These are phyloP conservation scores for Drosophila subquinaria DNA, from an alignment of 2,888 invertebrate genomes.

Conservation along the genomic window DNA sequence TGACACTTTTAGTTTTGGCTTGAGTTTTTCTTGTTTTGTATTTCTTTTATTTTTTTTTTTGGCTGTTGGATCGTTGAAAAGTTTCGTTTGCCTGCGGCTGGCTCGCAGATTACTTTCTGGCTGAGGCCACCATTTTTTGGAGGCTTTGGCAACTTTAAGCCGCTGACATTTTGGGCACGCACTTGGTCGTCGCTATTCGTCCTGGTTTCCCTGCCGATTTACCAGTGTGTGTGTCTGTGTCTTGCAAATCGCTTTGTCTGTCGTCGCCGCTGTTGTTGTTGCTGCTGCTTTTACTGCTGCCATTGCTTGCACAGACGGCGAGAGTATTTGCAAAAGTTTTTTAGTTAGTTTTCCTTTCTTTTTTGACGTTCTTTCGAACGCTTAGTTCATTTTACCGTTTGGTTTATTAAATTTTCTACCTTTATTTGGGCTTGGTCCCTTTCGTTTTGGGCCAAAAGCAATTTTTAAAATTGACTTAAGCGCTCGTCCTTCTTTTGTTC, in stretches of 20 bases:
- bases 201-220: constrained; percentile 19
- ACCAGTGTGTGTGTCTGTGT: constrained; percentile 18
- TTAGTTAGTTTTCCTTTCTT: constrained; percentile 30
- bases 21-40: constrained; percentile 43
- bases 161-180: constrained; percentile 79
- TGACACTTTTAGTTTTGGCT: constrained; percentile 75
- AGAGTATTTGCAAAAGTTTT: constrained; percentile 49
- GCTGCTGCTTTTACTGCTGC: constrained; percentile 6
- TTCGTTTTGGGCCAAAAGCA: constrained; percentile 55
- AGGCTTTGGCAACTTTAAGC: constrained; percentile 71
- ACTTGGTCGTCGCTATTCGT: constrained; percentile 41
- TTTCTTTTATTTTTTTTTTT: constrained; percentile 17
- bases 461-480: constrained; percentile 77
- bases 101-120: constrained; percentile 73
- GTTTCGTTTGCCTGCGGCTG: constrained; percentile 71
- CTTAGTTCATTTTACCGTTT: constrained; percentile 68
- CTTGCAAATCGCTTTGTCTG: constrained; percentile 62
- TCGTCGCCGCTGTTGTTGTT: constrained; percentile 25
- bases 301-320: constrained; percentile 19
- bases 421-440: constrained; percentile 47
- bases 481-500: constrained; percentile 48
- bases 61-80: constrained; percentile 45
- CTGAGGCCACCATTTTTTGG: constrained; percentile 44
- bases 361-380: constrained; percentile 9
- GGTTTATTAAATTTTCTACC: constrained; percentile 75